Conservation (phyloP, 2,797 vertebrate genomes). For the Pangasius djambal region DNA sequence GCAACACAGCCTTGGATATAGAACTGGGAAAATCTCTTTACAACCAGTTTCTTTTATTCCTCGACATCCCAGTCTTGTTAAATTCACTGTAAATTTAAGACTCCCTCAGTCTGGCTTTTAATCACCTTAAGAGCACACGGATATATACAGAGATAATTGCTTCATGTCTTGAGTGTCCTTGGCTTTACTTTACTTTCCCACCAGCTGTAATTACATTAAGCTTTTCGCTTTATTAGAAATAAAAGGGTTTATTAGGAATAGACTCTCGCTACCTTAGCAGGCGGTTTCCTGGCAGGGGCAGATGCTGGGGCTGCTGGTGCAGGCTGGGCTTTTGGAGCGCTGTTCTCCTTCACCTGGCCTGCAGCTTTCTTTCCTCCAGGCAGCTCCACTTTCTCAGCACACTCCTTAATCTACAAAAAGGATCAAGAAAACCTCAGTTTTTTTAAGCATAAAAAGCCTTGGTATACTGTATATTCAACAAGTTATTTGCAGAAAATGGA, state of each 20-base stretch:
- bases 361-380: constrained; percentile 79
- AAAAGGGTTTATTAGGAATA: background rate
- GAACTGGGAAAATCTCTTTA: background rate
- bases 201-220: background rate
- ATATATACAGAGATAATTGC: background rate
- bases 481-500: background rate
- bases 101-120: background rate
- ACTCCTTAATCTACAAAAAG: constrained; percentile 88
- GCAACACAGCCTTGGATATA: background rate
- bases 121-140: background rate
- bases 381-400: constrained; percentile 92
- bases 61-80: background rate
- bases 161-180: background rate
- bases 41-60: rapidly evolving
- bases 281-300: constrained; percentile 79
- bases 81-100: background rate
- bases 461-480: too few relatives aligned
- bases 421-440: too few relatives aligned
- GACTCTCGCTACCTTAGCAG: constrained; percentile 77
- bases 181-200: background rate
- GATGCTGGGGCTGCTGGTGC: constrained; percentile 73
- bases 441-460: too few relatives aligned
- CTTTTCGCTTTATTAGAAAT: background rate
- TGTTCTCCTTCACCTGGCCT: constrained; percentile 77
- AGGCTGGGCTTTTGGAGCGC: constrained; percentile 72